Conservation (phyloP, 2,888 invertebrate genomes). For the Caenorhabditis imperialis region DNA sequence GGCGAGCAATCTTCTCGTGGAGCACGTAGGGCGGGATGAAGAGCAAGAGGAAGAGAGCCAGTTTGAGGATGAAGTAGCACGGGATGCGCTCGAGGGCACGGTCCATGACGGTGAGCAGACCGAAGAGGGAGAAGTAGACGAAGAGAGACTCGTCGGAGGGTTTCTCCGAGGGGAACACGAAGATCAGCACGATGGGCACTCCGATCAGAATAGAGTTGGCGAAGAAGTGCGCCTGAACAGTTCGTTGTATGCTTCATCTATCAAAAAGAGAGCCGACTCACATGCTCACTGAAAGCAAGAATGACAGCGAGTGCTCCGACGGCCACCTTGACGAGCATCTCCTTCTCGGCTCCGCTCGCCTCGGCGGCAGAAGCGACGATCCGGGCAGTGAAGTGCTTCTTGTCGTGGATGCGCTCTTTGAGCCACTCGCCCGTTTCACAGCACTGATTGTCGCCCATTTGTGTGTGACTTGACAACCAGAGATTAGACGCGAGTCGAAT, state of each 20-base stretch:
- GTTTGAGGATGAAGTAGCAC: constrained; percentile 53
- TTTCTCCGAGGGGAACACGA: constrained; percentile 50
- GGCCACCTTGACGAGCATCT: constrained; percentile 23
- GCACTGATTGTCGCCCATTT: constrained; percentile 26
- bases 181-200: constrained; percentile 48
- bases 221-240: constrained; percentile 44
- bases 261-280: neutral
- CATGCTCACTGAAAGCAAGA: constrained; percentile 31
- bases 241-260: neutral
- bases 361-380: constrained; percentile 15
- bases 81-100: constrained; percentile 52
- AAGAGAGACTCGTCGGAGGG: constrained; percentile 52
- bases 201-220: constrained; percentile 51
- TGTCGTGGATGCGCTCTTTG: constrained; percentile 40
- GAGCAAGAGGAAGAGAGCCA: constrained; percentile 52
- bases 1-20: constrained; percentile 18
- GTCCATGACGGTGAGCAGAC: constrained; percentile 47
- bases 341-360: constrained; percentile 28
- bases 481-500: too few species aligned
- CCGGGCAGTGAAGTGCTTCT: constrained; percentile 53
- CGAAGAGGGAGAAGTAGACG: constrained; percentile 54
- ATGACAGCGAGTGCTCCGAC: constrained; percentile 7
- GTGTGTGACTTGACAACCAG: neutral
- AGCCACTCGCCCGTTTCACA: constrained; percentile 39
- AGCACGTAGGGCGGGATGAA: constrained; percentile 53